Base-by-base conservation (phyloP, 37 sponge, comb jelly and placozoan genomes). In the Aplysina aerophoba region DNA sequence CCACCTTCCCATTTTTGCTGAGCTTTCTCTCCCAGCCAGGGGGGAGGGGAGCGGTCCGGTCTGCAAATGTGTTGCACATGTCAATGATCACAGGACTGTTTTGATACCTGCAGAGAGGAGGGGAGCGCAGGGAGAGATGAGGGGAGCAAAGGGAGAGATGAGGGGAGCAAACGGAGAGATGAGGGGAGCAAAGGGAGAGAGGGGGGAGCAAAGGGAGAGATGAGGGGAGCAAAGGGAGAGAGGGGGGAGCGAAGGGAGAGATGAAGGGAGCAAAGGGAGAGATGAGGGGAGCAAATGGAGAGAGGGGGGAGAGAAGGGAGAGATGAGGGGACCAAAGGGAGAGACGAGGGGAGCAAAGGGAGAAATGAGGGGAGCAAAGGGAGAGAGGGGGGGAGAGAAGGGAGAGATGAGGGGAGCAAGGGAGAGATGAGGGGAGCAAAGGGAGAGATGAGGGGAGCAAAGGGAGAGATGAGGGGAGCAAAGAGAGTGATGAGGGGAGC, bases 11-110 rank as follows among this genome's bases (percentile, higher is more conserved):
- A 40, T 93, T 77, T 40, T 74, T 81, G 88, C 87, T 93, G 15
- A 95, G 87, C 81, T 95, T 95, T 80, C 82, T 91, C 85, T 95
- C 95, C 95, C 95, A 95, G 14, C 78, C 90, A 0, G 84, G 55
- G 0, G 95, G 95, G 21, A 95, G 69, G 37, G 91, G 92, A 4
- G 87, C 86, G 20, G 34, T 37, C 0, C 35, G 40, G 71, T 89
- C 90, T 0, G 90, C 90, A 85, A 95, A 87, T 75, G 35, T 84
- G 75, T 95, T 95, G 31, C 91, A 85, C 36, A 91, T 79, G n/a
- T 50, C 60, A 27, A 95, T 89, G 77, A 95, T 39, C 31, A 89
- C 90, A 6, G 86, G 85, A 53, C 93, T 93, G 88, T 93, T 88
- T 69, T 93, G 90, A 69, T 93, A 93, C 79, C 93, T 93, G 63